phyloP scores from a whole-genome alignment of 2,113 vertebrate species.

The Peromyscus leucopus region DNA sequence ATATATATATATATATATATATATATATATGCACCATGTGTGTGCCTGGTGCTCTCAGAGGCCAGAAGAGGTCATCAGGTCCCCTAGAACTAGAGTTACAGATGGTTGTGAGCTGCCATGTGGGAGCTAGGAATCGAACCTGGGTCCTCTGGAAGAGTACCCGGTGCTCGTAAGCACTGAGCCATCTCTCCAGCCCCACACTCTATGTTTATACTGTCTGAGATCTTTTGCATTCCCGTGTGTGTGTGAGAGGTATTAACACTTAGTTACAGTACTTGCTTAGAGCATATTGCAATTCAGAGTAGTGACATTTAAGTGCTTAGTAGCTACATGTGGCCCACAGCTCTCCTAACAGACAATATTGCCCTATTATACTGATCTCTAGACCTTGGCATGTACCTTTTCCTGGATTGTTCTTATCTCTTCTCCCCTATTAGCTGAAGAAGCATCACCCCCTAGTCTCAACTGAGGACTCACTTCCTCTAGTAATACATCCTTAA shows the following conservation, averaged over 20 bases:
- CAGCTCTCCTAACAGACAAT: background rate
- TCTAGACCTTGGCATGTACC: background rate
- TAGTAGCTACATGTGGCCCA: background rate
- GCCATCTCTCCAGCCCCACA: background rate
- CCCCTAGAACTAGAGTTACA: background rate
- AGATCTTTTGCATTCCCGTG: background rate
- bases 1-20: background rate
- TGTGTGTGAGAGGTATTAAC: background rate
- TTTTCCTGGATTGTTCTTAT: background rate
- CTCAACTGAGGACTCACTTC: constrained; percentile 9
- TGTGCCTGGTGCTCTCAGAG: background rate
- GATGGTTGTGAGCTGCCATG: background rate
- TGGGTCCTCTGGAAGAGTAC: background rate
- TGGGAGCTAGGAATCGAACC: background rate
- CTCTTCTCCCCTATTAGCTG: background rate
- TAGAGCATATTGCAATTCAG: background rate
- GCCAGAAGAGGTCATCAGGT: background rate
- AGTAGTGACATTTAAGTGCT: background rate
- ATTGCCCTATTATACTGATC: background rate
- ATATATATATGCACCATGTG: background rate
- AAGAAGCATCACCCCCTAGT: background rate
- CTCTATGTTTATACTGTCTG: constrained; percentile 28
- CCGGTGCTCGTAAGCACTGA: background rate
- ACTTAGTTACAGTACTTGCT: background rate
- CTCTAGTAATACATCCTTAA: constrained; percentile 6